phyloP scores from a whole-genome alignment of 2,113 vertebrate species.

The Corythaeola cristata region DNA sequence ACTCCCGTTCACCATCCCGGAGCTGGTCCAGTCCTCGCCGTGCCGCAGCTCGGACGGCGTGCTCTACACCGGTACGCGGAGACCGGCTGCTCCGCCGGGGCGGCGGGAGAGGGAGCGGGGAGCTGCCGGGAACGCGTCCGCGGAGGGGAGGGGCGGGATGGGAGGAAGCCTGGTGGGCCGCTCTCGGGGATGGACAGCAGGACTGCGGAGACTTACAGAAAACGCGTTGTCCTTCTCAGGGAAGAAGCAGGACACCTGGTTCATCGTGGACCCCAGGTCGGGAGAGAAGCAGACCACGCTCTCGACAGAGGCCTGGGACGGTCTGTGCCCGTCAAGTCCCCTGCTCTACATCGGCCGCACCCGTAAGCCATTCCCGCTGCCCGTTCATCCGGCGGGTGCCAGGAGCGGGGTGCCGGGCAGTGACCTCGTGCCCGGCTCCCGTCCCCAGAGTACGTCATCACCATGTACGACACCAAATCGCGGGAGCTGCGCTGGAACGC shows the following conservation, averaged over 20 bases:
- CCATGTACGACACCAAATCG: slow-evolving; percentile 92
- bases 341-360: slow-evolving; percentile 93
- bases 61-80: slow-evolving; percentile 86
- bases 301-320: slow-evolving; percentile 85
- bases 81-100: fast-evolving
- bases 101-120: fast-evolving
- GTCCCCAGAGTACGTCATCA: slow-evolving; percentile 89
- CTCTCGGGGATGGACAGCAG: neutral
- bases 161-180: fast-evolving
- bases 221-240: slow-evolving; percentile 69
- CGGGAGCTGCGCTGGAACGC: slow-evolving; percentile 92
- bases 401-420: neutral
- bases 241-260: slow-evolving; percentile 95
- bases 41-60: slow-evolving; percentile 94
- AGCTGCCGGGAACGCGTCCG: fast-evolving
- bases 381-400: fast-evolving
- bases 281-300: slow-evolving; percentile 93
- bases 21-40: slow-evolving; percentile 94
- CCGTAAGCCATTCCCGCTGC: slow-evolving; percentile 72
- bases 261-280: slow-evolving; percentile 91
- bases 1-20: slow-evolving; percentile 95
- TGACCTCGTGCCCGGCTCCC: neutral
- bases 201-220: fast-evolving
- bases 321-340: slow-evolving; percentile 84
- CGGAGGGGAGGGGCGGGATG: neutral